Evolutionary conservation across 1,140 invertebrate species (phyloP).

Genomic region (Monomorium pharaonis): DNA sequence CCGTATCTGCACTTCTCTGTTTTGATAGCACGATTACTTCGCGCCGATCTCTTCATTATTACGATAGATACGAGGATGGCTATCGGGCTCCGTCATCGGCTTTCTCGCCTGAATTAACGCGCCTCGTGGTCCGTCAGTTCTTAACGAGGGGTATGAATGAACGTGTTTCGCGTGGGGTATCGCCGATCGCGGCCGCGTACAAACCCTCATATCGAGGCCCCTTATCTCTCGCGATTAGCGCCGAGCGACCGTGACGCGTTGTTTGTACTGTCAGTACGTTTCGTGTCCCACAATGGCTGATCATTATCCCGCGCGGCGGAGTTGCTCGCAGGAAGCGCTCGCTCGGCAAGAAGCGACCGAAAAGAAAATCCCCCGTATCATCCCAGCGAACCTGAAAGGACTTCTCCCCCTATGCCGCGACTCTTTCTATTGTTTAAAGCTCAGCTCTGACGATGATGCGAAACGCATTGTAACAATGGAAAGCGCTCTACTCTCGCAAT

Average conservation of each 20-base stretch:
- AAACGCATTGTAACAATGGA: no score
- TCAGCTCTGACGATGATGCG: not conserved
- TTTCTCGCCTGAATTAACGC: conserved; percentile 46
- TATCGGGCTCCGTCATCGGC: conserved; percentile 28
- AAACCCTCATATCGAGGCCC: conserved; percentile 15
- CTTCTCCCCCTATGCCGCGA: not conserved
- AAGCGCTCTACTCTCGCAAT: conserved; percentile 2
- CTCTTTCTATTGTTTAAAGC: conserved; percentile 4
- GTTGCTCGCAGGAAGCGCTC: conserved; percentile 30
- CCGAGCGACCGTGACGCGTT: conserved; percentile 48
- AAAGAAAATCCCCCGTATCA: conserved; percentile 46
- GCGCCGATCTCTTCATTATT: conserved; percentile 15
- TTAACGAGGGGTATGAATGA: conserved; percentile 41
- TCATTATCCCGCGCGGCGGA: conserved; percentile 26
- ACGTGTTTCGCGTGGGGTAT: conserved; percentile 35
- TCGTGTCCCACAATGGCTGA: conserved; percentile 44
- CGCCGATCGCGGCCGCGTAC: conserved; percentile 21
- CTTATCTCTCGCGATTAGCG: conserved; percentile 43
- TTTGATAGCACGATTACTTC: conserved; percentile 47
- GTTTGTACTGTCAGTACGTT: conserved; percentile 56
- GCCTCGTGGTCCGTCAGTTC: not conserved
- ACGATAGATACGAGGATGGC: not conserved
- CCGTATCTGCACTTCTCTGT: not conserved
- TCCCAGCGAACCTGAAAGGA: not conserved
- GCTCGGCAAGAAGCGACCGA: conserved; percentile 12